Evolutionary conservation across 2,113 vertebrate species (phyloP).

Genomic region (Sinocyclocheilus rhinocerous): DNA sequence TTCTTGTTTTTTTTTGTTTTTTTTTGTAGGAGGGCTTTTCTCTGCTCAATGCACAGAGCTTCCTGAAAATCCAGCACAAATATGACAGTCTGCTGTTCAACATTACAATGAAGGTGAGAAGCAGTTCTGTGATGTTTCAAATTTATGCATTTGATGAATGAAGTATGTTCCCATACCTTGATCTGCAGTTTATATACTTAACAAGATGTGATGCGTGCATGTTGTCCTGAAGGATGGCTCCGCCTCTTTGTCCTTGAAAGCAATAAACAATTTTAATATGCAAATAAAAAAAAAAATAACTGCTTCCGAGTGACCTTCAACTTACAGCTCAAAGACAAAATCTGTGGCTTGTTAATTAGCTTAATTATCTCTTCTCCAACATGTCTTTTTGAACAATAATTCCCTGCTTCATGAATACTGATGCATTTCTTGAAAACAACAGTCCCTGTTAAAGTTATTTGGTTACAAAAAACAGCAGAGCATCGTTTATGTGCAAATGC

Average conservation of each 20-base stretch:
- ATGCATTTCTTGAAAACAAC: neutral
- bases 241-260: slow-evolving; percentile 2
- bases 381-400: slow-evolving; percentile 26
- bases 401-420: slow-evolving; percentile 37
- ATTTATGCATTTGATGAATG: neutral
- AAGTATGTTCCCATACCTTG: neutral
- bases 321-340: slow-evolving; percentile 37
- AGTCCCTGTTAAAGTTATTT: neutral
- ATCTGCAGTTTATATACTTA: neutral
- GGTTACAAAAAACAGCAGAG: neutral
- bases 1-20: slow-evolving; percentile 48
- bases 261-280: slow-evolving; percentile 32
- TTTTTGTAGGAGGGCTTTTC: slow-evolving; percentile 87
- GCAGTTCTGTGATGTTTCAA: neutral
- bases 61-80: slow-evolving; percentile 83
- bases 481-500: neutral
- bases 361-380: slow-evolving; percentile 18
- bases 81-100: slow-evolving; percentile 84
- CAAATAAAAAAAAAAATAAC: slow-evolving; percentile 14
- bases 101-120: slow-evolving; percentile 78
- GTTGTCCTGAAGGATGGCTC: neutral
- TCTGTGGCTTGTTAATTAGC: slow-evolving; percentile 32
- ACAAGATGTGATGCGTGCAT: neutral
- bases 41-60: slow-evolving; percentile 77
- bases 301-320: slow-evolving; percentile 47